Conservation (phyloP, 1,140 invertebrate genomes). For the Philopotamus ludificatus region DNA sequence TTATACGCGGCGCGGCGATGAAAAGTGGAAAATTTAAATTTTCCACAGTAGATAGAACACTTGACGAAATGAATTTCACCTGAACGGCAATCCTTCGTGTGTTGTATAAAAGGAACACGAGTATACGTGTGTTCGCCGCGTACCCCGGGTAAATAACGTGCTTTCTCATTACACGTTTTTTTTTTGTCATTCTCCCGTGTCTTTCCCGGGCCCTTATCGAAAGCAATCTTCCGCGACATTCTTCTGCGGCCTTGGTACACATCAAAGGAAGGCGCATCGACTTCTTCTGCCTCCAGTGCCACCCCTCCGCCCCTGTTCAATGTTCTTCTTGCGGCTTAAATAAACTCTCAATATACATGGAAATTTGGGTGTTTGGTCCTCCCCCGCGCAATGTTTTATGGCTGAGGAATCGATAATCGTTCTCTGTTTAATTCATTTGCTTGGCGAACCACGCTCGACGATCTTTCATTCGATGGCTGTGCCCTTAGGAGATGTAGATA, state of each 20-base stretch:
- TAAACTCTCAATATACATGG: conserved; percentile 41
- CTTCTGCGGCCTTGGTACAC: conserved; percentile 17
- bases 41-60: background rate
- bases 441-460: background rate
- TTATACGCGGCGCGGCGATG: too few species aligned
- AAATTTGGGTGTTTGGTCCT: conserved; percentile 27
- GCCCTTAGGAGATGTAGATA: conserved; percentile 4
- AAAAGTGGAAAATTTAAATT: background rate
- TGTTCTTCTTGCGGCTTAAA: conserved; percentile 32
- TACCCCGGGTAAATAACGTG: background rate
- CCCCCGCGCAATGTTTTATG: conserved; percentile 28
- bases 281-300: conserved; percentile 30
- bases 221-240: background rate
- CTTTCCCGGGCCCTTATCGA: background rate
- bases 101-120: too few species aligned
- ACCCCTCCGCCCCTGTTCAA: background rate
- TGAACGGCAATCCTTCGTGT: background rate
- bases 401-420: conserved; percentile 33
- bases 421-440: conserved; percentile 24
- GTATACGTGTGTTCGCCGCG: too few species aligned
- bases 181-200: background rate
- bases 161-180: conserved; percentile 4
- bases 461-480: background rate
- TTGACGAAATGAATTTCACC: background rate
- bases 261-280: conserved; percentile 40